Conservation (phyloP, 1,140 invertebrate genomes). For the Heterodera carotae region DNA sequence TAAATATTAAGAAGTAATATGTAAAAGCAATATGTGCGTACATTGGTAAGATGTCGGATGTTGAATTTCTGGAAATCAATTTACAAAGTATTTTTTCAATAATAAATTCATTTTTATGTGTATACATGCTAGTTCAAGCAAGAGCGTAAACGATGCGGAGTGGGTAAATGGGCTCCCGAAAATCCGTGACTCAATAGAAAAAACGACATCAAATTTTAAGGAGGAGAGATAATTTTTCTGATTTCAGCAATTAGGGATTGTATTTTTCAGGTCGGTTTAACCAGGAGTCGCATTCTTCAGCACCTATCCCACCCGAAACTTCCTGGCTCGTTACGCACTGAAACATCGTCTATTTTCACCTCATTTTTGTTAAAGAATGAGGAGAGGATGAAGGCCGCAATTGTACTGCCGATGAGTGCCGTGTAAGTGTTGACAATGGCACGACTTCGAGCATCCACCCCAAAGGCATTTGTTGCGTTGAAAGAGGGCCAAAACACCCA, state of each 20-base stretch:
- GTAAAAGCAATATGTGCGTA: neutral
- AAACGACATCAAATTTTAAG: too few species aligned
- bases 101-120: neutral
- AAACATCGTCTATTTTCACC: too few species aligned
- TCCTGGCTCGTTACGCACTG: too few species aligned
- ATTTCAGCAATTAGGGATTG: too few species aligned
- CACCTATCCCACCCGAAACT: too few species aligned
- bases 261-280: too few species aligned
- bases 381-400: constrained; percentile 68
- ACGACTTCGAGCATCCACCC: constrained; percentile 67
- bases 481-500: constrained; percentile 69
- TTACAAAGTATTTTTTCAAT: neutral
- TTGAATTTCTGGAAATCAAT: constrained; percentile 36
- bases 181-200: too few species aligned
- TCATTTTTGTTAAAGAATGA: constrained; percentile 65
- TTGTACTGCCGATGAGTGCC: constrained; percentile 67
- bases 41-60: constrained; percentile 69
- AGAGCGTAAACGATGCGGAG: too few species aligned
- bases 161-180: too few species aligned
- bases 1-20: neutral
- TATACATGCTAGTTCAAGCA: too few species aligned
- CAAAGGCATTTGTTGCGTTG: constrained; percentile 66
- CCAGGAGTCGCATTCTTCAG: too few species aligned
- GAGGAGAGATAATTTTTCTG: too few species aligned
- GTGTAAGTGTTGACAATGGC: constrained; percentile 70